Percentiles rank a stretch among this genome's conserved stretches.
Conservation (phyloP, 2,797 vertebrate species). For the Propithecus deckenii region DNA sequence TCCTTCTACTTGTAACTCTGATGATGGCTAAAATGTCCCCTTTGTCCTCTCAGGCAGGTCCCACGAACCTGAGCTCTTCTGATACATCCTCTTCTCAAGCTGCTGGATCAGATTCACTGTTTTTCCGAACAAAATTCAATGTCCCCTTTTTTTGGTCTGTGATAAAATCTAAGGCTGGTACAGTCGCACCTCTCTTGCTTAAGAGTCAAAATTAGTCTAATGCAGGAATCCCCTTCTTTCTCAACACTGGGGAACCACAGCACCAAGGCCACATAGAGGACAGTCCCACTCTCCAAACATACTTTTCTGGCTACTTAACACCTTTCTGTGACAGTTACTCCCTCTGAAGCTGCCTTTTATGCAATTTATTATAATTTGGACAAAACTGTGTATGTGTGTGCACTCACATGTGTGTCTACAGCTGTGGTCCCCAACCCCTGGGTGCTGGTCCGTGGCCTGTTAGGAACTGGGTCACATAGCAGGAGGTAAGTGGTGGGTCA, state of each 20-base stretch:
- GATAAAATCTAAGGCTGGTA: neutral
- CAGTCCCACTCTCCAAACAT: no score
- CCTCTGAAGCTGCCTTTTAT: neutral
- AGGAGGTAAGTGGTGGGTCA: no score
- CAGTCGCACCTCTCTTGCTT: neutral
- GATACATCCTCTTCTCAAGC: neutral
- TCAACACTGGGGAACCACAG: neutral
- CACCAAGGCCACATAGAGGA: neutral
- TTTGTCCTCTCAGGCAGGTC: neutral
- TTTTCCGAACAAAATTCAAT: neutral
- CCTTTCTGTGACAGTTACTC: neutral
- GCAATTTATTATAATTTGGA: neutral
- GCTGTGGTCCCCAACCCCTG: no score
- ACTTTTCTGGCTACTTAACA: neutral
- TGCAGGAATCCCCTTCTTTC: neutral
- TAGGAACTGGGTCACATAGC: no score
- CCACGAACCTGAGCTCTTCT: neutral
- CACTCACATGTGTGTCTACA: no score
- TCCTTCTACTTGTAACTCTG: neutral
- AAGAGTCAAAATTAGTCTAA: neutral
- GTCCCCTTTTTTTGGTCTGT: neutral
- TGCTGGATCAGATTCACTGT: neutral
- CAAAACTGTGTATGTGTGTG: neutral
- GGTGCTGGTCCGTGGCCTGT: no score
- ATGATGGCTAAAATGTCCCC: neutral